Evolutionary conservation across 1,140 invertebrate genomes (phyloP).

Genomic region (Ylistrum balloti): DNA sequence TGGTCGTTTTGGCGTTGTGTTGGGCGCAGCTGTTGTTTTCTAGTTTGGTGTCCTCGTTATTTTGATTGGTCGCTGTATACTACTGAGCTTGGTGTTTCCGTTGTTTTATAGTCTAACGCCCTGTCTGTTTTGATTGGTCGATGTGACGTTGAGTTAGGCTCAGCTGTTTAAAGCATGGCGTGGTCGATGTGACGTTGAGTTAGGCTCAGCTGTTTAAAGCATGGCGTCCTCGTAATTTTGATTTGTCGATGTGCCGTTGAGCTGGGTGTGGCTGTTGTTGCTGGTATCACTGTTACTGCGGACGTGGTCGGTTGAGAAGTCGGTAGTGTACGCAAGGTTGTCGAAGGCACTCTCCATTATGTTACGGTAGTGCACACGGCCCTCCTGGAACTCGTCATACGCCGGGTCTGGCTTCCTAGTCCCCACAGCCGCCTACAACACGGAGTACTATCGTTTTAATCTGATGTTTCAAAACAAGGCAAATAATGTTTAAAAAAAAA

Average conservation of each 20-base stretch:
- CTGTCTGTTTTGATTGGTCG: not conserved
- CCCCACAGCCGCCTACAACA: not conserved
- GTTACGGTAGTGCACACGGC: conserved; percentile 30
- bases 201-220: not conserved
- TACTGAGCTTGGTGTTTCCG: not conserved
- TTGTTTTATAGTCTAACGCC: not conserved
- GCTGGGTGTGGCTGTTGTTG: conserved; percentile 18
- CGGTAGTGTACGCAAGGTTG: not conserved
- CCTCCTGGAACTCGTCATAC: not conserved
- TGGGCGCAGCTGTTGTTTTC: not conserved
- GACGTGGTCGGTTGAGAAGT: not conserved
- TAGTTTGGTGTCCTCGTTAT: not conserved
- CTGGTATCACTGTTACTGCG: conserved; percentile 12
- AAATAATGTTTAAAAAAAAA: too few relatives aligned
- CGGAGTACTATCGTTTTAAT: too few relatives aligned
- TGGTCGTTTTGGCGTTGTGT: not conserved
- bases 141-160: not conserved
- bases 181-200: not conserved
- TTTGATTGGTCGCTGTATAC: conserved; percentile 5
- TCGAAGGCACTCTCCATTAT: conserved; percentile 26
- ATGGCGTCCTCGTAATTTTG: not conserved
- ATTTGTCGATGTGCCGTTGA: not conserved
- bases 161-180: not conserved
- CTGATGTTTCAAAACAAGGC: too few relatives aligned
- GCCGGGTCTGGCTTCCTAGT: not conserved